phyloP scores from a whole-genome alignment of 1,140 invertebrate species.

The Drosophila erecta region DNA sequence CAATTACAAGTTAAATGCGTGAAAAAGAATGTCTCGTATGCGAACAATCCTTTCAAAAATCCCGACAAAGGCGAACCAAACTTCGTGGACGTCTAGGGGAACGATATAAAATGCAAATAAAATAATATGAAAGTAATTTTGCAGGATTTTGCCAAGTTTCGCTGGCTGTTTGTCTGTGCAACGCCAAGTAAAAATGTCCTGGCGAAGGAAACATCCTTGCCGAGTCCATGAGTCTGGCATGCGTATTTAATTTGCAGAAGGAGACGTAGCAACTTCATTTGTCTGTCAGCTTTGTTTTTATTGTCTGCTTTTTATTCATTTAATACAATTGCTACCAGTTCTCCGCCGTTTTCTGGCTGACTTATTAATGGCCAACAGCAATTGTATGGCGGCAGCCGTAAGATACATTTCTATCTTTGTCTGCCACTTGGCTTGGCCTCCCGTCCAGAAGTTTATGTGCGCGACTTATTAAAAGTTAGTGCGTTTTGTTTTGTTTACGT shows the following conservation, averaged over 20 bases:
- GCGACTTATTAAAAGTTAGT: constrained; percentile 72
- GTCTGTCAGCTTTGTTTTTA: constrained; percentile 64
- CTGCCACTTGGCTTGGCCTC: constrained; percentile 22
- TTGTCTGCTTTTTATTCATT: constrained; percentile 61
- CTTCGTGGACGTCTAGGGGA: constrained; percentile 31
- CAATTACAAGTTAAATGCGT: constrained; percentile 12
- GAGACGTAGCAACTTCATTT: constrained; percentile 61
- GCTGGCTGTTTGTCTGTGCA: constrained; percentile 16
- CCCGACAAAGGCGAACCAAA: constrained; percentile 25
- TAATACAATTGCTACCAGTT: constrained; percentile 71
- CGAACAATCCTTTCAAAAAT: constrained; percentile 9
- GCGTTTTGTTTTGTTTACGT: constrained; percentile 21
- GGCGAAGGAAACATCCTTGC: constrained; percentile 12
- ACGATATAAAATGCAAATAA: constrained; percentile 74
- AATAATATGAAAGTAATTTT: constrained; percentile 79
- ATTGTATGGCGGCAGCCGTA: constrained; percentile 35
- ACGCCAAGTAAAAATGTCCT: constrained; percentile 29
- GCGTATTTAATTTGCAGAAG: constrained; percentile 71
- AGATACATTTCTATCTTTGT: constrained; percentile 75
- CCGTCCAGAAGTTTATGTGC: constrained; percentile 58
- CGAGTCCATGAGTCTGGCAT: constrained; percentile 20
- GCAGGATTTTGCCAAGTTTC: constrained; percentile 37
- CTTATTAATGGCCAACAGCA: constrained; percentile 76
- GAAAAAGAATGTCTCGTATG: not conserved
- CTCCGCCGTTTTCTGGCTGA: constrained; percentile 33